phyloP scores from a whole-genome alignment of 2,113 vertebrate genomes.

The Dasypus novemcinctus region DNA sequence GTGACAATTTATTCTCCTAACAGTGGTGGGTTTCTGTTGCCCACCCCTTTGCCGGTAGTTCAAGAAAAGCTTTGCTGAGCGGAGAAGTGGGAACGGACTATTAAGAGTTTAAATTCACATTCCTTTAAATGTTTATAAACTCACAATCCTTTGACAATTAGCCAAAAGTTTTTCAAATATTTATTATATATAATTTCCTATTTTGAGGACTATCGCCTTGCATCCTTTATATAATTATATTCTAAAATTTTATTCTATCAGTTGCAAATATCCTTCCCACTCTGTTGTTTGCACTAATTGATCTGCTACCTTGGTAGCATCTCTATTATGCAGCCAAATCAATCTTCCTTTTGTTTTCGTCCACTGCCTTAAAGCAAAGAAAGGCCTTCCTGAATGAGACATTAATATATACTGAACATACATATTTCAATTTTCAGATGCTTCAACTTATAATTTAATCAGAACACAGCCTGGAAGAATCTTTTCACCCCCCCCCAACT shows the following conservation, averaged over 20 bases:
- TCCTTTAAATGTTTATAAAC: neutral
- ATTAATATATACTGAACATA: slow-evolving; percentile 78
- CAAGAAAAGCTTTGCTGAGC: neutral
- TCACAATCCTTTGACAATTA: fast-evolving
- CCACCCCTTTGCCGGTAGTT: fast-evolving
- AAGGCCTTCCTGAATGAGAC: neutral
- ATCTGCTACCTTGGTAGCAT: neutral
- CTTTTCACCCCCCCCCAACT: slow-evolving; percentile 79
- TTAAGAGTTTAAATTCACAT: fast-evolving
- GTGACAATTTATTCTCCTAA: fast-evolving
- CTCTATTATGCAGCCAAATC: neutral
- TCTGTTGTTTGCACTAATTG: fast-evolving
- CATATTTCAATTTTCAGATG: slow-evolving; percentile 85
- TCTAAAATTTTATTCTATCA: fast-evolving
- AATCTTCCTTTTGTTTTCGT: neutral
- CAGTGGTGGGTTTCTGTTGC: fast-evolving
- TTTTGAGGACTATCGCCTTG: fast-evolving
- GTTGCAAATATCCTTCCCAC: fast-evolving
- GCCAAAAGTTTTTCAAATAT: neutral
- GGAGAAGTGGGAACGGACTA: fast-evolving
- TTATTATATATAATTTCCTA: neutral
- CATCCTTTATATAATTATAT: neutral
- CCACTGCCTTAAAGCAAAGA: neutral
- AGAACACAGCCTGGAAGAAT: slow-evolving; percentile 79
- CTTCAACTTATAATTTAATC: slow-evolving; percentile 84